Percentiles rank a stretch among this genome's conserved stretches.
phyloP scores from a whole-genome alignment of 2,797 vertebrate genomes.

The Taenioides sp. region DNA sequence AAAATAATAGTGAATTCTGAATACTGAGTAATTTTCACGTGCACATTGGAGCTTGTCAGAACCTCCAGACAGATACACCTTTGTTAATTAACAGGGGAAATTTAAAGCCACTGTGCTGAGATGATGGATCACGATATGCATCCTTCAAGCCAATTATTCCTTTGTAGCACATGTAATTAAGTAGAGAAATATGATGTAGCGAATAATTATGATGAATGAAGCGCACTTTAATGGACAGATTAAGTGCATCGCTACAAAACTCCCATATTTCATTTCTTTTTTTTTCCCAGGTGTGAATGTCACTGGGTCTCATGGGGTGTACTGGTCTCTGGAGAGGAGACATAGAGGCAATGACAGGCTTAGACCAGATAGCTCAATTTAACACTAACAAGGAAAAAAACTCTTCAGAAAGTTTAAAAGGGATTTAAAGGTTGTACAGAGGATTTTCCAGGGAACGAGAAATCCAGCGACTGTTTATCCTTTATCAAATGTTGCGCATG shows the following conservation, averaged over 20 bases:
- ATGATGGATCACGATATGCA: constrained; percentile 76
- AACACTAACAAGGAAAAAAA: not conserved
- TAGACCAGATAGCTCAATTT: not conserved
- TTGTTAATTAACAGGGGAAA: constrained; percentile 73
- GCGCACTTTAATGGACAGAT: constrained; percentile 76
- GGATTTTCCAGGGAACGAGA: too few species aligned
- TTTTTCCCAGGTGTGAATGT: constrained; percentile 52
- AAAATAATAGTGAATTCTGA: too few species aligned
- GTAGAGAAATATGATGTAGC: constrained; percentile 76
- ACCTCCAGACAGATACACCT: constrained; percentile 59
- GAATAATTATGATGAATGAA: constrained; percentile 81
- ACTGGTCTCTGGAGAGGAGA: constrained; percentile 38
- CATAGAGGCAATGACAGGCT: not conserved
- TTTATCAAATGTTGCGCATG: too few species aligned
- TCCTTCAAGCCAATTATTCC: constrained; percentile 78
- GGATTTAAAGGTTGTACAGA: too few species aligned
- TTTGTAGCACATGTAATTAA: constrained; percentile 81
- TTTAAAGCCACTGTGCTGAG: constrained; percentile 55
- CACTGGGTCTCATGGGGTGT: constrained; percentile 29
- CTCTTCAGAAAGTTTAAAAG: not conserved
- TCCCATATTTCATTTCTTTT: constrained; percentile 65
- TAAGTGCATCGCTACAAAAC: constrained; percentile 73
- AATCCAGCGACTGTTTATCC: too few species aligned
- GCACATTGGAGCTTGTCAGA: constrained; percentile 45
- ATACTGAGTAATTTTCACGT: constrained; percentile 25